Base-by-base conservation (phyloP, 2,113 vertebrate genomes). In the Forbesichthys papilliferus region DNA sequence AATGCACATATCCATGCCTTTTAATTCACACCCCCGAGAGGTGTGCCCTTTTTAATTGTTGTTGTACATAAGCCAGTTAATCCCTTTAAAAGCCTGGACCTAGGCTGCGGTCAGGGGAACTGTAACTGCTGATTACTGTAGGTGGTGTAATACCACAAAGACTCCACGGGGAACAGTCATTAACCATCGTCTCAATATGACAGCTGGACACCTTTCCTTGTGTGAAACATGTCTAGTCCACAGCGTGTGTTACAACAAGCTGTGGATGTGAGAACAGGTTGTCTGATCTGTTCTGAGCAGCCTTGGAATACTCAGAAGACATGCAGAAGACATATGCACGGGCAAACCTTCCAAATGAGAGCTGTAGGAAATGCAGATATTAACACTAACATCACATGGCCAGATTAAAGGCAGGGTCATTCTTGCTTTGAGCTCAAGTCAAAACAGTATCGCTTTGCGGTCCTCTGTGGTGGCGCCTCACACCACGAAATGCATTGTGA, bases 71-170 rank as follows among this genome's bases (percentile, higher is more conserved):
- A 77, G 66, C 71, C 75, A 74, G 65, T 48, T 82, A 83, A 49
- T 65, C 78, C 79, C 68, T 71, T 61, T 66, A 79, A 87, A 73
- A 73, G 20, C 20, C 84, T 20, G 18, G 27, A 11, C 81, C 81
- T 69, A 72, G 79, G 51, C 67, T 27, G 63, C 83, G 82, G 88
- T 90, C 84, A 82, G 75, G 84, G 87, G 88, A 92, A 84, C 91
- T 47, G 57, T 77, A 69, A 71, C 65, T 66, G 60, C 81, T 86
- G 67, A 84, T 87, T 81, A 20, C 20, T 20, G 20, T 20, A 83
- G 65, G 61, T 57, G 73, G 42, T 63, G 63, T 75, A 72, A 92
- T 87, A 91, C 64, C 77, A 67, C 80, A 84, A 80, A n/a, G 63
- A 66, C 67, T 82, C 82, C 82, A 62, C 16, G 60, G 86, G 76